Evolutionary conservation across 1,140 invertebrate species (phyloP).

Genomic region (Campoletis sonorensis): DNA sequence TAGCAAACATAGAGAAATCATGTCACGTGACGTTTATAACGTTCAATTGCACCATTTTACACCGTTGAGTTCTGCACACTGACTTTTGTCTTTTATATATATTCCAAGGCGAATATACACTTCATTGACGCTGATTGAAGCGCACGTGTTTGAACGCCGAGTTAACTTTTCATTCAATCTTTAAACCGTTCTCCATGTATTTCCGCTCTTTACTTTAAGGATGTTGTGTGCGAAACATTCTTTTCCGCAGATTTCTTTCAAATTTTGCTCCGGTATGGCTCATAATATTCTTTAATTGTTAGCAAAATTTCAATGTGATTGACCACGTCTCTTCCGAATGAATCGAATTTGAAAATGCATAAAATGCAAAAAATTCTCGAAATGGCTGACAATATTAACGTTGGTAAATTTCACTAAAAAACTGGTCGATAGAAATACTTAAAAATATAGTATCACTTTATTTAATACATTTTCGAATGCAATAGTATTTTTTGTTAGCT

Average conservation of each 20-base stretch:
- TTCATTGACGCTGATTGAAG: constrained; percentile 51
- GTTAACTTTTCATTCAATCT: too few species aligned
- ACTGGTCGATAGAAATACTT: neutral
- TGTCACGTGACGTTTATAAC: neutral
- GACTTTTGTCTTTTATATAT: neutral
- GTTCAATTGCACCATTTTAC: neutral
- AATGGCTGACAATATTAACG: neutral
- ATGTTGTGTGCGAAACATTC: neutral
- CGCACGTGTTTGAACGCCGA: constrained; percentile 32
- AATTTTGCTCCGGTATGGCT: neutral
- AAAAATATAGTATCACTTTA: neutral
- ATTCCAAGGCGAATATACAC: neutral
- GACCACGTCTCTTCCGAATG: neutral
- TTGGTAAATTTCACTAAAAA: neutral
- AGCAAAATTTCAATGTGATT: neutral
- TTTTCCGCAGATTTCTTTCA: neutral
- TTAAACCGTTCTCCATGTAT: too few species aligned
- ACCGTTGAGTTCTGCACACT: neutral
- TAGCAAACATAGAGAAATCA: constrained; percentile 18
- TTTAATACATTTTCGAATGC: too few species aligned
- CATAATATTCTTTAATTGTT: neutral
- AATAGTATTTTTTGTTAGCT: too few species aligned
- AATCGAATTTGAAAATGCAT: neutral
- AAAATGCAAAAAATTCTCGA: neutral
- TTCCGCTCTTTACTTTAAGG: too few species aligned